phyloP scores from a whole-genome alignment of 2,113 vertebrate species.

The Cephalophus harveyi region DNA sequence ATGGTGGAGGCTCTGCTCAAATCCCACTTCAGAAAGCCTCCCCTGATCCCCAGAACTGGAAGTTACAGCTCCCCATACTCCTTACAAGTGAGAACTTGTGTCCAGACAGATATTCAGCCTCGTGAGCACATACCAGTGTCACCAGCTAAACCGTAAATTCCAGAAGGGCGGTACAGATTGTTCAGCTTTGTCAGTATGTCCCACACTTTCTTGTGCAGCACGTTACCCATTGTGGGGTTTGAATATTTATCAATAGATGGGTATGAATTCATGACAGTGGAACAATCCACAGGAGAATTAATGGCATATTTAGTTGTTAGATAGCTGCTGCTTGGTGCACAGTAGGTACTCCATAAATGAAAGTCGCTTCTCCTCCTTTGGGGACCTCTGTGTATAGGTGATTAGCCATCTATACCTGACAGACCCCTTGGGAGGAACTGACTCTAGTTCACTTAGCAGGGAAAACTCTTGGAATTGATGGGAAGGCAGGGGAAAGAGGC shows the following conservation, averaged over 20 bases:
- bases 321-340: not conserved
- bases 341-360: not conserved
- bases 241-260: not conserved
- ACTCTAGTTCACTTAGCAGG: not conserved
- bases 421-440: not conserved
- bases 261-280: not conserved
- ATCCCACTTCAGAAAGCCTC: not conserved
- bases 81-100: not conserved
- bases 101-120: too few relatives aligned
- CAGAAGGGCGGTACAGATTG: not conserved
- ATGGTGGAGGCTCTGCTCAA: not conserved
- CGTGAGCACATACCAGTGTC: not conserved
- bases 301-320: not conserved
- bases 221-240: not conserved
- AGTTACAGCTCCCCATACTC: not conserved
- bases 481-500: not conserved
- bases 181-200: not conserved
- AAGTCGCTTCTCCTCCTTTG: not conserved
- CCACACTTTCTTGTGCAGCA: too few relatives aligned
- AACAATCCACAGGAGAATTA: not conserved
- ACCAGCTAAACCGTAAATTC: not conserved
- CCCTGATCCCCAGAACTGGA: not conserved
- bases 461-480: not conserved
- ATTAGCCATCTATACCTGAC: not conserved
- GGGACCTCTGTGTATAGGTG: not conserved